These are phyloP conservation scores for Salvelinus namaycush DNA, from an alignment of 2,113 vertebrate genomes.

Conservation along the genomic window DNA sequence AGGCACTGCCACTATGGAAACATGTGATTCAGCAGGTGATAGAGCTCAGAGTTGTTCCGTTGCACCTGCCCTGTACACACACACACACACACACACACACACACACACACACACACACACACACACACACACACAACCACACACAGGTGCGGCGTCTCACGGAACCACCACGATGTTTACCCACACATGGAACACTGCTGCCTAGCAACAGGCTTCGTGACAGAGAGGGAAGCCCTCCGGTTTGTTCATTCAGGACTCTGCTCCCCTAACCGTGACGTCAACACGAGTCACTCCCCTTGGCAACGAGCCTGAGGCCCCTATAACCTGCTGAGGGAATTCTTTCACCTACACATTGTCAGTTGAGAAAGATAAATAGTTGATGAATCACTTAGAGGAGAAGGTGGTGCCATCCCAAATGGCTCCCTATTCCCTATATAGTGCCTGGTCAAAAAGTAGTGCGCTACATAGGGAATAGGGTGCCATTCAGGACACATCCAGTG, in stretches of 20 bases:
- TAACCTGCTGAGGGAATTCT: constrained; percentile 34
- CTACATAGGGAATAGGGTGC: neutral
- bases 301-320: constrained; percentile 35
- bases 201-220: constrained; percentile 61
- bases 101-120: constrained; percentile 9
- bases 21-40: too few species aligned
- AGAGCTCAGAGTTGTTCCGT: too few species aligned
- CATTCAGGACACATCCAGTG: neutral
- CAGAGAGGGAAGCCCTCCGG: constrained; percentile 63
- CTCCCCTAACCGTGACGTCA: constrained; percentile 60
- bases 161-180: constrained; percentile 62
- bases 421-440: too few species aligned
- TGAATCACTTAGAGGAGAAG: constrained; percentile 50
- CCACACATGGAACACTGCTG: constrained; percentile 47
- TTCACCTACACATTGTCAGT: constrained; percentile 19
- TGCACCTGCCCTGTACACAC: too few species aligned
- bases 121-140: constrained; percentile 6
- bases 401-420: neutral
- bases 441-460: neutral
- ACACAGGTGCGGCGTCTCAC: constrained; percentile 61
- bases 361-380: constrained; percentile 43
- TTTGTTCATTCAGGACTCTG: constrained; percentile 38
- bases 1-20: too few species aligned
- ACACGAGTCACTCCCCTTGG: constrained; percentile 39
- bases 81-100: too few species aligned